Evolutionary conservation across 2,888 invertebrate species (phyloP), one percentile per base, ranked within the genome.

Genomic region (Lampropteryx suffumata): DNA sequence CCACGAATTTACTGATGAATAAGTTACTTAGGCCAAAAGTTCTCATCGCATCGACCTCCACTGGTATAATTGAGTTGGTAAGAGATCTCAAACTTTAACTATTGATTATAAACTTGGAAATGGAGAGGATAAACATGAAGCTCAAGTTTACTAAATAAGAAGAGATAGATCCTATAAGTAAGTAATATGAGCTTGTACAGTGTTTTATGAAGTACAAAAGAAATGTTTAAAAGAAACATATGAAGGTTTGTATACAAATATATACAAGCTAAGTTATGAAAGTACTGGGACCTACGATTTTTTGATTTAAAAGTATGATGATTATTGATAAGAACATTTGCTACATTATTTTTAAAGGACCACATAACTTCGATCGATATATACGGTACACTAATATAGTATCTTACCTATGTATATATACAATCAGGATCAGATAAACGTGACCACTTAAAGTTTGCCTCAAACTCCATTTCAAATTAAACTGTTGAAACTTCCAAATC

Each of bases 401-500:
- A 50, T 24, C 33, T 40, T 50, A n/a, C 7, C 34, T 7, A 7
- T 4, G 24, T 24, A 24, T 6, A 24, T 24, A 21, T 24, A 17
- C 67, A 66, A 66, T 69, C 65, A 62, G 53, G 61, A 64, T 59
- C 55, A 61, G 61, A 56, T 61, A 62, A 55, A 61, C 64, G 67
- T 68, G 69, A 70, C 68, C 66, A 61, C 64, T 63, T 66, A 17
- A 64, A 65, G 63, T 73, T 72, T 66, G 58, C 62, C 64, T 56
- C 61, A 62, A 69, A 70, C 69, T 66, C 65, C 63, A 69, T 73
- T 75, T 64, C 63, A 64, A 73, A 76, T 80, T 79, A 74, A 69
- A 64, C 66, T 63, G 65, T 67, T 67, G 74, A 73, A 70, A 70
- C 72, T 69, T 72, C 70, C 60, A 72, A 77, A 78, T 78, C 73